Percentiles rank a stretch among this genome's conserved stretches.
These are phyloP conservation scores for Sitta carolinensis DNA, from an alignment of 2,797 vertebrate genomes.

Conservation along the genomic window DNA sequence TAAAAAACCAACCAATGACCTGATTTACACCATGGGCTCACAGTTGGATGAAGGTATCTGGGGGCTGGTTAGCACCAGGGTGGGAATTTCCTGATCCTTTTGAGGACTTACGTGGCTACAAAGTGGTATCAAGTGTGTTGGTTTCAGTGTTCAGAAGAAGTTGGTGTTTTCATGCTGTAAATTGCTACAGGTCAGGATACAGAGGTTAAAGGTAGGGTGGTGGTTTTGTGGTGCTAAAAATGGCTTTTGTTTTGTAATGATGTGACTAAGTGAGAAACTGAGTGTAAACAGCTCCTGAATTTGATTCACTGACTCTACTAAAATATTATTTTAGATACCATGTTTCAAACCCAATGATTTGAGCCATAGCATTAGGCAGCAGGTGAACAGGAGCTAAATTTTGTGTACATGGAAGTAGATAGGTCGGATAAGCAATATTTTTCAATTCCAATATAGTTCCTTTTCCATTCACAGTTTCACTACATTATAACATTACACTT, in stretches of 20 bases:
- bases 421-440: background rate
- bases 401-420: background rate
- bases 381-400: background rate
- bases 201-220: background rate
- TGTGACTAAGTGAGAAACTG: background rate
- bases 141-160: background rate
- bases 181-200: background rate
- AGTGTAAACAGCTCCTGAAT: background rate
- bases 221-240: background rate
- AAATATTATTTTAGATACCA: background rate
- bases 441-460: background rate
- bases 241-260: background rate
- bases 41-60: background rate
- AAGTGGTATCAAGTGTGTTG: background rate
- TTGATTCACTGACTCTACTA: background rate
- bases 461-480: background rate
- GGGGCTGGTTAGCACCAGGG: background rate
- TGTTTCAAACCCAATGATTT: background rate
- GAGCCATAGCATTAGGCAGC: background rate
- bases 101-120: accelerated
- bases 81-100: background rate
- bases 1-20: background rate
- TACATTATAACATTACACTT: background rate
- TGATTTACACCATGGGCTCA: background rate
- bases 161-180: background rate